Evolutionary conservation across 1,140 invertebrate genomes (phyloP).

Genomic region (Pachyrhynchus sulphureomaculatus): DNA sequence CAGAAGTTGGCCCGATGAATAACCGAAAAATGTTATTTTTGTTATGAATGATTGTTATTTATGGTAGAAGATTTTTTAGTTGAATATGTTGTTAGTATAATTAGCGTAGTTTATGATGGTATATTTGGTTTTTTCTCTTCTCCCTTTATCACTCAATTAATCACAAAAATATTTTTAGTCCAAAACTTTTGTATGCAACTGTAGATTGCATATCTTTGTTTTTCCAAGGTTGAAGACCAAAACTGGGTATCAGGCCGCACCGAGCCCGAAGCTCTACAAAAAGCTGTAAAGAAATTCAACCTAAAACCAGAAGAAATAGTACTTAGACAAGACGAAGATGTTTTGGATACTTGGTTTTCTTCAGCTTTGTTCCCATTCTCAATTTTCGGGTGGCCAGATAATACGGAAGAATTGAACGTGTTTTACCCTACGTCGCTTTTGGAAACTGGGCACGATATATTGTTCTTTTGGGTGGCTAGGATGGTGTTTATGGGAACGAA

Average conservation of each 20-base stretch:
- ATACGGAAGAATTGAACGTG: constrained; percentile 66
- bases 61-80: too few relatives aligned
- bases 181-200: too few relatives aligned
- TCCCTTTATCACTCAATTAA: too few relatives aligned
- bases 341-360: constrained; percentile 99
- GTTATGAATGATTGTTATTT: too few relatives aligned
- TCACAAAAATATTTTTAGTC: too few relatives aligned
- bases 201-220: too few relatives aligned
- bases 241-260: constrained; percentile 89
- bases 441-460: constrained; percentile 97
- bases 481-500: constrained; percentile 98
- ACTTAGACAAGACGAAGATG: constrained; percentile 88
- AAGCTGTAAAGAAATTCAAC: constrained; percentile 80
- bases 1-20: too few relatives aligned
- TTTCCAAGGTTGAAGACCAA: constrained; percentile 61
- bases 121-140: too few relatives aligned
- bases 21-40: too few relatives aligned
- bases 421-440: constrained; percentile 94
- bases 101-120: too few relatives aligned
- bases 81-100: too few relatives aligned
- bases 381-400: constrained; percentile 96
- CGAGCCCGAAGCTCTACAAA: constrained; percentile 80
- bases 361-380: constrained; percentile 97
- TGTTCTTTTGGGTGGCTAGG: constrained; percentile 99
- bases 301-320: constrained; percentile 68